A percentile compares a stretch with the other conserved stretches of the same genome.
Conservation (phyloP, 2,797 vertebrate species). For the Liasis olivaceus region DNA sequence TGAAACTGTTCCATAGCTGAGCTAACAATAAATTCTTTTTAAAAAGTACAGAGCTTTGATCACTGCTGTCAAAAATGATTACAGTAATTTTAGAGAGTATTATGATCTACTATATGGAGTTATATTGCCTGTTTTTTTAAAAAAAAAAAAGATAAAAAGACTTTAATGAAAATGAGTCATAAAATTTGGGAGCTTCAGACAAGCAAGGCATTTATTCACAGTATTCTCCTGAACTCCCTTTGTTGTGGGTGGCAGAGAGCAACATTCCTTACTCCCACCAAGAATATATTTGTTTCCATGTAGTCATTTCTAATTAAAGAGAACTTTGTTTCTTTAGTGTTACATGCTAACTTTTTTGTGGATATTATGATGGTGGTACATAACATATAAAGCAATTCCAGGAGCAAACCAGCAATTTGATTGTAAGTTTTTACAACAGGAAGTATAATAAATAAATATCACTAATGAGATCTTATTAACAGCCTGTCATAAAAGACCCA, state of each 20-base stretch:
- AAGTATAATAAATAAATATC: neutral
- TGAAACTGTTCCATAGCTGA: neutral
- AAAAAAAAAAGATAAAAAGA: slow-evolving; percentile 1
- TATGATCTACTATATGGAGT: neutral
- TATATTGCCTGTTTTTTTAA: neutral
- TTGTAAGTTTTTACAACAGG: neutral
- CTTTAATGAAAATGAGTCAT: neutral
- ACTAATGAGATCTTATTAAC: neutral
- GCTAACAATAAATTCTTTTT: slow-evolving; percentile 9
- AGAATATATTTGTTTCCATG: slow-evolving; percentile 10
- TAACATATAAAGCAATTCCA: neutral
- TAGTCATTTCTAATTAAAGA: slow-evolving; percentile 5
- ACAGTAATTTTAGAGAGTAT: neutral
- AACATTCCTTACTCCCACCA: slow-evolving; percentile 48
- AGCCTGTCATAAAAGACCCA: neutral
- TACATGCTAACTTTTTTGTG: neutral
- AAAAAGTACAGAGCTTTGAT: neutral
- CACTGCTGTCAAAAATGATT: neutral
- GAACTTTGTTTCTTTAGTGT: neutral
- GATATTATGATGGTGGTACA: neutral
- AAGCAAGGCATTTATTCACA: slow-evolving; percentile 2
- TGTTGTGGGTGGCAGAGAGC: neutral
- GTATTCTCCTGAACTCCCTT: slow-evolving; percentile 19
- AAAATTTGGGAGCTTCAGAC: neutral
- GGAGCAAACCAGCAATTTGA: neutral